A percentile compares a stretch with the other conserved stretches of the same genome.
Evolutionary conservation across 2,888 invertebrate species (phyloP).

Genomic region (Tetragonula carbonaria): DNA sequence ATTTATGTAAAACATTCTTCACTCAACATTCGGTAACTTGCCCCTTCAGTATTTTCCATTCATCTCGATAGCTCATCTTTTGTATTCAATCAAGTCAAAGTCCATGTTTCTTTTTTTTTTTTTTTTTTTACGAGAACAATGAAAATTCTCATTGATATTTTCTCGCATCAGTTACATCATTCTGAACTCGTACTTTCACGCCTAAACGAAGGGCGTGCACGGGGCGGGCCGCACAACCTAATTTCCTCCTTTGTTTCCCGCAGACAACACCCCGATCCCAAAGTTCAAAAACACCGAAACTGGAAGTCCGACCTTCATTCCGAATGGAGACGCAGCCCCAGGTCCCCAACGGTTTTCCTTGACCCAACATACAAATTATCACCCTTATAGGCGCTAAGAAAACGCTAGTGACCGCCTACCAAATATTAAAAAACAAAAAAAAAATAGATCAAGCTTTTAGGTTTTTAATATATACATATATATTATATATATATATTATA

Average conservation of each 20-base stretch:
- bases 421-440: constrained; percentile 2
- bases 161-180: not conserved
- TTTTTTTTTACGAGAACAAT: not conserved
- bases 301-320: constrained; percentile 76
- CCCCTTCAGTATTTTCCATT: not conserved
- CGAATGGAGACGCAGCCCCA: constrained; percentile 81
- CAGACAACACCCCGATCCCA: constrained; percentile 76
- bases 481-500: no score
- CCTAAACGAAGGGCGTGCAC: not conserved
- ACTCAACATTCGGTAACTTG: not conserved
- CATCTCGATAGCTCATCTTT: not conserved
- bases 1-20: no score
- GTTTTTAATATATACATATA: constrained; percentile 9
- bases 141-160: not conserved
- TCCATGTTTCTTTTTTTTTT: no score
- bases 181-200: not conserved
- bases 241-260: constrained; percentile 66
- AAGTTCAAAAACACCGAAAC: constrained; percentile 80
- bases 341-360: constrained; percentile 85
- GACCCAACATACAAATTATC: constrained; percentile 84
- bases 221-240: constrained; percentile 33
- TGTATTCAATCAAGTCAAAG: not conserved
- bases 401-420: constrained; percentile 52
- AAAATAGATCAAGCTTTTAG: constrained; percentile 28
- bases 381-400: constrained; percentile 84